Evolutionary conservation across 2,888 invertebrate species (phyloP), one percentile per base, ranked within the genome.

Genomic region (Cenopis cana): DNA sequence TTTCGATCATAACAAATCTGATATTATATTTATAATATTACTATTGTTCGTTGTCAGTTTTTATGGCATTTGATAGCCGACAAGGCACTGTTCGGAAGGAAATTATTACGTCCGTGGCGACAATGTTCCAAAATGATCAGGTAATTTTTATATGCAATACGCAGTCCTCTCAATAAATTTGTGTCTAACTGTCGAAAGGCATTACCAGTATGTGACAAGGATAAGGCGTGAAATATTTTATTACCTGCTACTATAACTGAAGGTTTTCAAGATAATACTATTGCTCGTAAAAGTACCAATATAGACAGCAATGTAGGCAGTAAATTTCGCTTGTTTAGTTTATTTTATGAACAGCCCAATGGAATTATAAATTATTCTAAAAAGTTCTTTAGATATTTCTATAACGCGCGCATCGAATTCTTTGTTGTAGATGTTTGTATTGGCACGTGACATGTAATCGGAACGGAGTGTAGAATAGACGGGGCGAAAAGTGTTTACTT

Each of bases 151-250:
- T 24, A 4, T 24, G 24, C 41, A 41, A 41, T n/a, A n/a, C n/a
- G n/a, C 52, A 41, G 52, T 49, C 36, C 38, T n/a, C 54, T 38
- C 70, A 20, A 65, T 70, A 70, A 65, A 70, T 69, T 69, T 65
- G 65, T 70, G 46, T 70, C 49, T 38, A 60, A 66, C 52, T 54
- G 65, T 70, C 70, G 33, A 54, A 41, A 29, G 41, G 56, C 59
- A 57, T 70, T 65, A 41, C 41, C 12, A 6, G 14, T n/a, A 65
- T 65, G 65, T 65, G 70, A 60, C 65, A 60, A 52, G 54, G 50
- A 65, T 66, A 20, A 59, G 52, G 54, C 59, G 57, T 54, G 59
- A 65, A 59, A 65, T 57, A 54, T 65, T 70, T 70, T 65, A 65
- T 54, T 46, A 38, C 65, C 33, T 41, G 41, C 64, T 20, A 18